Conservation (phyloP, 2,113 vertebrate species). For the Albula glossodonta region DNA sequence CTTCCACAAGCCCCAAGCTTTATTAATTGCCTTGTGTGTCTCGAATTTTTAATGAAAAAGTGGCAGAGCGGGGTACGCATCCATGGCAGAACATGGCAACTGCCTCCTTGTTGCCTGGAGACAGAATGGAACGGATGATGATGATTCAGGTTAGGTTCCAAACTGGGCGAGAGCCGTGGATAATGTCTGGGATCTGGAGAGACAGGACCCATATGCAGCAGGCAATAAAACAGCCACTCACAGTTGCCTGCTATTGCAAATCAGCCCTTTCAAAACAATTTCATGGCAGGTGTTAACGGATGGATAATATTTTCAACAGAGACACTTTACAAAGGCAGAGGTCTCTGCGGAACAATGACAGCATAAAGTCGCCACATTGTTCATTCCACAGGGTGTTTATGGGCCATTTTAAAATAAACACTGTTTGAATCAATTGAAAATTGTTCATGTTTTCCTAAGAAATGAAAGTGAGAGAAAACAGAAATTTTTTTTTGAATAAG, state of each 20-base stretch:
- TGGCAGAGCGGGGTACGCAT: neutral
- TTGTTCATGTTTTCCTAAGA: neutral
- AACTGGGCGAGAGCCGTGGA: neutral
- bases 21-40: neutral
- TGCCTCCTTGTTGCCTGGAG: neutral
- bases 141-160: neutral
- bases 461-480: neutral
- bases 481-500: neutral
- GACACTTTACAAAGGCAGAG: neutral
- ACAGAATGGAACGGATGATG: neutral
- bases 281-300: neutral
- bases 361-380: neutral
- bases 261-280: neutral
- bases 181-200: neutral
- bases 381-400: neutral
- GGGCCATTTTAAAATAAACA: neutral
- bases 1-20: neutral
- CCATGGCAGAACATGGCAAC: neutral
- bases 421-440: conserved; percentile 14
- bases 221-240: neutral
- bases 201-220: no score
- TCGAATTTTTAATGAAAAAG: neutral
- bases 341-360: neutral
- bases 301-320: neutral
- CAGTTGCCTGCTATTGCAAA: neutral